A percentile compares a stretch with the other conserved stretches of the same genome.
Conservation (phyloP, 1,140 invertebrate species). For the Lineus longissimus region DNA sequence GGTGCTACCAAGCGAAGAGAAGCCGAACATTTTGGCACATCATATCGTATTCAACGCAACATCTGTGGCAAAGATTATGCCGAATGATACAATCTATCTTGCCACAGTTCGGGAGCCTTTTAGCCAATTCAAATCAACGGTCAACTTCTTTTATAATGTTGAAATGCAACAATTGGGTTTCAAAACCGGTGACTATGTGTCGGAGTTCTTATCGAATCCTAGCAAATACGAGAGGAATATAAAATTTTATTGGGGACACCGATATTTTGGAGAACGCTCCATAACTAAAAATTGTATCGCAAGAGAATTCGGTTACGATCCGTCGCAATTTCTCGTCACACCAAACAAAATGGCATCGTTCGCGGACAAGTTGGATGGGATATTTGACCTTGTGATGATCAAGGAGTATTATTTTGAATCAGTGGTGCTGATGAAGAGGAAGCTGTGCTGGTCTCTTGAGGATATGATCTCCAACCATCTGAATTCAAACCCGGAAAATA, state of each 20-base stretch:
- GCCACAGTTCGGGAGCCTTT: constrained; percentile 21
- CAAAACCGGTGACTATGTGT: neutral
- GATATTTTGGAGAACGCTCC: neutral
- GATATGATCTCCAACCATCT: neutral
- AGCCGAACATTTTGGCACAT: constrained; percentile 13
- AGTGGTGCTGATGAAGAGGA: neutral
- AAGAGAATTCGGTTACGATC: neutral
- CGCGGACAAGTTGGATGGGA: neutral
- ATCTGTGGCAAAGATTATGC: constrained; percentile 14
- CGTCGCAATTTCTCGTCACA: neutral
- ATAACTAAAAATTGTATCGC: neutral
- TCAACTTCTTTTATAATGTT: constrained; percentile 8
- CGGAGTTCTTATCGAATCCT: neutral
- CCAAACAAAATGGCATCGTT: neutral
- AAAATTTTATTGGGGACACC: neutral
- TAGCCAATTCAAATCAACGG: constrained; percentile 19
- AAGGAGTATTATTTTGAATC: neutral
- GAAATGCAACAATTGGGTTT: neutral
- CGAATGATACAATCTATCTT: constrained; percentile 15
- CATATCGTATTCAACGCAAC: constrained; percentile 13
- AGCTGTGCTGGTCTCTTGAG: neutral
- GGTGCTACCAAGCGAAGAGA: neutral
- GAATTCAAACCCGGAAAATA: neutral
- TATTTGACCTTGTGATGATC: neutral
- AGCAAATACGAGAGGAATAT: neutral